Evolutionary conservation across 2,888 invertebrate species (phyloP).

Genomic region (Synergus gifuensis): DNA sequence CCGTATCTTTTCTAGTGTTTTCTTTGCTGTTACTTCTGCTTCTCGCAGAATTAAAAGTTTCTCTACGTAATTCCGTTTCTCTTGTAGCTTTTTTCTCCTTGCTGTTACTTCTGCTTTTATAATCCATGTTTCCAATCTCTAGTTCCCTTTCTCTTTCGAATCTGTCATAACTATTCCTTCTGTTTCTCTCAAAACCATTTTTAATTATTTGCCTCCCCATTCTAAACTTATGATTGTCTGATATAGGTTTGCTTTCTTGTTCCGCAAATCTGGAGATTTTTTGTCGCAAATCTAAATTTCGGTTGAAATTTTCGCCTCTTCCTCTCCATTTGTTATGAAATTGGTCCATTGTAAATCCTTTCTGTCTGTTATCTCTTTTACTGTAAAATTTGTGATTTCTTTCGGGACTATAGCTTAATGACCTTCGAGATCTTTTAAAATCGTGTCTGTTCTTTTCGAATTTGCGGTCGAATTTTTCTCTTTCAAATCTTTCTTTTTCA

Average conservation of each 20-base stretch:
- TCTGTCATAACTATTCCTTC: constrained; percentile 7
- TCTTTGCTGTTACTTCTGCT: constrained; percentile 34
- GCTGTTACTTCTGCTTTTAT: not conserved
- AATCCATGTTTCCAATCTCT: not conserved
- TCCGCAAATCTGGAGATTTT: not conserved
- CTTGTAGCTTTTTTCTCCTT: not conserved
- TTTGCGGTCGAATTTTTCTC: constrained; percentile 16
- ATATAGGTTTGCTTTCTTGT: not conserved
- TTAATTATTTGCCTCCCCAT: not conserved
- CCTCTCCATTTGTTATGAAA: not conserved
- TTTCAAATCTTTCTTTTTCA: constrained; percentile 16
- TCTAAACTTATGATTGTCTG: not conserved
- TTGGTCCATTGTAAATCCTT: not conserved
- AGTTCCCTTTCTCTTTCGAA: not conserved
- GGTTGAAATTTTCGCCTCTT: not conserved
- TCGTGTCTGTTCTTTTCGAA: not conserved
- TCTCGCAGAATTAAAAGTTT: not conserved
- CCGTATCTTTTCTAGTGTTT: not conserved
- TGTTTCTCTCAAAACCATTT: not conserved
- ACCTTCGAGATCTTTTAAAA: not conserved
- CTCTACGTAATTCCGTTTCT: not conserved
- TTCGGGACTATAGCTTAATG: constrained; percentile 9
- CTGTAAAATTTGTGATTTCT: not conserved
- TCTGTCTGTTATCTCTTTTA: not conserved
- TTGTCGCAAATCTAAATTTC: not conserved